Evolutionary conservation across 2,888 invertebrate species (phyloP).

Genomic region (Drosophila diplacantha): DNA sequence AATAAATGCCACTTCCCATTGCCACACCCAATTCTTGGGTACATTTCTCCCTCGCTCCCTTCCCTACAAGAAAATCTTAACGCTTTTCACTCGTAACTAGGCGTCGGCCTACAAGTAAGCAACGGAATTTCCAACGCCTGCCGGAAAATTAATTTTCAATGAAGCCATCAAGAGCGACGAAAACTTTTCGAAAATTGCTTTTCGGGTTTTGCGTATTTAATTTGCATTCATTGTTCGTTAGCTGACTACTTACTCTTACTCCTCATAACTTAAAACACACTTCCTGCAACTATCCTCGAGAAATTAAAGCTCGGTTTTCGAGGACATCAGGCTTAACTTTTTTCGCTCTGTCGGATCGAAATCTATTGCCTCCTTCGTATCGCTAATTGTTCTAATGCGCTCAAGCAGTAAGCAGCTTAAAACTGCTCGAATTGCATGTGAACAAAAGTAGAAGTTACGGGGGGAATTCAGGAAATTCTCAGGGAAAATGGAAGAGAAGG

Average conservation of each 20-base stretch:
- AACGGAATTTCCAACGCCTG: constrained; percentile 41
- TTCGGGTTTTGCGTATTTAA: constrained; percentile 30
- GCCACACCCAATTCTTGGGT: constrained; percentile 8
- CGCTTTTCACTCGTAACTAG: constrained; percentile 20
- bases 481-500: not conserved
- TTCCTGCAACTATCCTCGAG: constrained; percentile 8
- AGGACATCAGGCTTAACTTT: constrained; percentile 24
- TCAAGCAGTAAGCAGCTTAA: constrained; percentile 61
- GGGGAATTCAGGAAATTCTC: not conserved
- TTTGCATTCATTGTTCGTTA: constrained; percentile 28
- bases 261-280: not conserved
- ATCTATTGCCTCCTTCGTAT: constrained; percentile 20
- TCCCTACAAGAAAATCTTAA: not conserved
- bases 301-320: not conserved
- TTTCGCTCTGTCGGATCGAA: constrained; percentile 27
- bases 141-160: constrained; percentile 50
- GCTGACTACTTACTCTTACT: constrained; percentile 4
- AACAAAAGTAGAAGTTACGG: constrained; percentile 6
- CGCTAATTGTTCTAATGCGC: constrained; percentile 65
- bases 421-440: constrained; percentile 29
- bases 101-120: constrained; percentile 52
- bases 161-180: constrained; percentile 3
- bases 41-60: not conserved
- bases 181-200: constrained; percentile 14
- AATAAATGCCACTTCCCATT: constrained; percentile 28